phyloP scores from a whole-genome alignment of 2,888 invertebrate species.

The Smittia aterrima region DNA sequence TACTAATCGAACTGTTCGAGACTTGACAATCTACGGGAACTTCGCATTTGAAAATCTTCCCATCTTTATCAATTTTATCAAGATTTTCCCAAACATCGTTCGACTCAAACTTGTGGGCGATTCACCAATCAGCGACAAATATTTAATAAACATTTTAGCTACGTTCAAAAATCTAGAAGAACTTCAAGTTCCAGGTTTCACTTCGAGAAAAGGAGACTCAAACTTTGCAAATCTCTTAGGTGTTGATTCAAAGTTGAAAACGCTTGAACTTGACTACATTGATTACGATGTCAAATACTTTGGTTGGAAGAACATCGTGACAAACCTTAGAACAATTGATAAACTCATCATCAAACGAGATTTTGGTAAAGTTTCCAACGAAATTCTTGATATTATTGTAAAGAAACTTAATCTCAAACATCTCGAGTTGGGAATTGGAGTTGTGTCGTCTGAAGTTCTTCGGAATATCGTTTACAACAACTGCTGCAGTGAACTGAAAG shows the following conservation, averaged over 20 bases:
- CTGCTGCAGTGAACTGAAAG: slow-evolving; percentile 17
- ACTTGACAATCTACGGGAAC: slow-evolving; percentile 13
- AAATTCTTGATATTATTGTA: slow-evolving; percentile 24
- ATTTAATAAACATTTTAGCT: slow-evolving; percentile 25
- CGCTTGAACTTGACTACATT: slow-evolving; percentile 22
- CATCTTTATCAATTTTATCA: slow-evolving; percentile 32
- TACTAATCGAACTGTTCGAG: not conserved
- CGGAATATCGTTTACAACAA: slow-evolving; percentile 16
- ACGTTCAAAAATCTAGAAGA: slow-evolving; percentile 14
- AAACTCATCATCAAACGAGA: slow-evolving; percentile 23
- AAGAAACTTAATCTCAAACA: slow-evolving; percentile 16
- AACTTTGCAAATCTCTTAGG: slow-evolving; percentile 2
- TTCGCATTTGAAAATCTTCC: slow-evolving; percentile 36
- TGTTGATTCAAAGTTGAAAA: not conserved
- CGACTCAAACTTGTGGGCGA: not conserved
- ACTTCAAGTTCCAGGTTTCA: slow-evolving; percentile 8
- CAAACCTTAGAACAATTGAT: slow-evolving; percentile 12
- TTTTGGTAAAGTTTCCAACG: slow-evolving; percentile 27
- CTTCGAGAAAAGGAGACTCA: slow-evolving; percentile 14
- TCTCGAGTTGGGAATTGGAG: slow-evolving; percentile 17
- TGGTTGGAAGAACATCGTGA: slow-evolving; percentile 33
- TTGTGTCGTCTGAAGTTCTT: slow-evolving; percentile 19
- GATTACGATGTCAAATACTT: slow-evolving; percentile 36
- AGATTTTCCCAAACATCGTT: slow-evolving; percentile 26
- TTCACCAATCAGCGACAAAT: slow-evolving; percentile 17